A percentile compares a stretch with the other conserved stretches of the same genome.
phyloP scores from a whole-genome alignment of 2,888 invertebrate genomes.

The Teleogryllus oceanicus region DNA sequence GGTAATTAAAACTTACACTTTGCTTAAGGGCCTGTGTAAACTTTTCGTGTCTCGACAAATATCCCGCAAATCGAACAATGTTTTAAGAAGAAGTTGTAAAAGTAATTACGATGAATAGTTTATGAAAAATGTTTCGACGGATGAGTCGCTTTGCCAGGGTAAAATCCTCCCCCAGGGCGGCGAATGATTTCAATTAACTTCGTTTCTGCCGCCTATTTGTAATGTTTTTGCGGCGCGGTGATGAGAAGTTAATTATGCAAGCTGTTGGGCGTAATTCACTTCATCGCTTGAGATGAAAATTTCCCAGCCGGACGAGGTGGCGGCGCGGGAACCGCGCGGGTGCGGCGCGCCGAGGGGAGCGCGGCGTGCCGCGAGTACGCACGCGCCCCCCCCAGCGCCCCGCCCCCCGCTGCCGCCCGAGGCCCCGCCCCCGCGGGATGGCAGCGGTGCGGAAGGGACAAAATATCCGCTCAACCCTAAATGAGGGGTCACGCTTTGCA shows the following conservation, averaged over 20 bases:
- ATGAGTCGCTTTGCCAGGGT: background rate
- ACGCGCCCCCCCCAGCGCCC: background rate
- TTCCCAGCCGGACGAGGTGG: background rate
- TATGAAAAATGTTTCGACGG: background rate
- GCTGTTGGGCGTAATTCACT: constrained; percentile 18
- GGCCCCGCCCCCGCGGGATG: background rate
- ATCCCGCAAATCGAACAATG: background rate
- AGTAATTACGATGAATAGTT: constrained; percentile 3
- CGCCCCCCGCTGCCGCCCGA: no score
- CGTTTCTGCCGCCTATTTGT: constrained; percentile 3
- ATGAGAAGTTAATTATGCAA: constrained; percentile 11
- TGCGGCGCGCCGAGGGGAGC: background rate
- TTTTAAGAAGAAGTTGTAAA: background rate
- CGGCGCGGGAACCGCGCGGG: background rate
- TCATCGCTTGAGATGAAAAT: constrained; percentile 18
- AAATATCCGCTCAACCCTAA: background rate
- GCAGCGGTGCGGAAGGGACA: background rate
- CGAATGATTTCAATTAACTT: constrained; percentile 6
- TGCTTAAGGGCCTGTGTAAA: background rate
- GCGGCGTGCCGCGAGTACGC: background rate
- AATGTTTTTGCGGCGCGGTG: background rate
- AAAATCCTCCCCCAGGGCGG: background rate
- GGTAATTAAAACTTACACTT: background rate
- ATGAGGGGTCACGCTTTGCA: constrained; percentile 1
- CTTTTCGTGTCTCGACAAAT: constrained; percentile 18